Base-by-base conservation (phyloP, 1,140 invertebrate genomes). In the Probaryconus sp. region DNA sequence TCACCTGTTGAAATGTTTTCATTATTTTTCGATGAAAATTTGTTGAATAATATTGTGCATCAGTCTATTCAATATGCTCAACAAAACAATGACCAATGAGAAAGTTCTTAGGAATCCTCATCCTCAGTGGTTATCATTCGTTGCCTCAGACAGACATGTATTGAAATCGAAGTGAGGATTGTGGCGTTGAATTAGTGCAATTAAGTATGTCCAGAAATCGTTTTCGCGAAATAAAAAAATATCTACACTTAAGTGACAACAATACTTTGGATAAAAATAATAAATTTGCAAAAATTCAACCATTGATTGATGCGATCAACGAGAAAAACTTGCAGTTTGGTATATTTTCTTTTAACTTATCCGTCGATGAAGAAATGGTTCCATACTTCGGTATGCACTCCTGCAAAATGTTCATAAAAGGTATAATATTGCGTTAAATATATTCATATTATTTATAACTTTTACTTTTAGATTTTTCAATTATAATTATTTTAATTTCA, bases 311-410 rank as follows among this genome's bases (percentile, higher is more conserved):
- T 51, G 14, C 35, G n/a, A 63, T 80, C 9, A 85, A 87, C 81
- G 69, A 82, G 74, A 87, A 78, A 76, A 81, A 79, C 71, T 75
- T 83, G 50, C 77, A 83, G 74, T 82, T 80, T 79, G 79, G 80
- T 45, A 80, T 86, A 71, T 79, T 83, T 77, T 67, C 80, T 70
- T 65, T 77, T 50, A 69, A 84, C 65, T 78, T 85, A 55, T 85
- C 83, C 30, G 82, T 89, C 60, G 87, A 89, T 84, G 88, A 89
- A 79, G 74, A 81, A 63, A 89, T 89, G 87, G 81, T 89, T 18
- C 85, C 84, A 45, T 89, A 89, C 76, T 89, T 85, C 84, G 89
- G 87, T 43, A 77, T 79, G 73, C 86, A 90, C 79, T 78, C 74
- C 38, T 81, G 76, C 35, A 88, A 89, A 79, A 86, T 87, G 75